phyloP scores from a whole-genome alignment of 2,888 invertebrate genomes.

The Caenorhabditis imperialis region DNA sequence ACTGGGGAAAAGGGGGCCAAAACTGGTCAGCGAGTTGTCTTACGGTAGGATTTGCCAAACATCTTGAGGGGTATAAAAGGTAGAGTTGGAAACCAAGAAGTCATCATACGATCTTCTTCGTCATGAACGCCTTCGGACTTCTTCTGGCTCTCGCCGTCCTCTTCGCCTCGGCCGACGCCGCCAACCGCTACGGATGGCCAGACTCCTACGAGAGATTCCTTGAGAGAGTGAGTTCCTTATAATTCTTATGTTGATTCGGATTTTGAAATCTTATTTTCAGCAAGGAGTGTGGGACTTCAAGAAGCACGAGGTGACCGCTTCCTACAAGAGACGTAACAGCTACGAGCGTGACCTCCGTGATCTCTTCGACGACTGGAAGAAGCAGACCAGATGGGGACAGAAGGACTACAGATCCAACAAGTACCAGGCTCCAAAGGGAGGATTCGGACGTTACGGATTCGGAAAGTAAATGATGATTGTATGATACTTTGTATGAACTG shows the following conservation, averaged over 20 bases:
- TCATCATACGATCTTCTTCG: slow-evolving; percentile 31
- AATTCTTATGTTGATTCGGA: too few relatives aligned
- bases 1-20: slow-evolving; percentile 24
- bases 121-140: slow-evolving; percentile 44
- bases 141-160: slow-evolving; percentile 46
- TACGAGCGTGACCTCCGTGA: slow-evolving; percentile 51
- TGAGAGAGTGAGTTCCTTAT: slow-evolving; percentile 54
- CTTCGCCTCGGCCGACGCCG: slow-evolving; percentile 21
- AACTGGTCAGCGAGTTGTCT: slow-evolving; percentile 34
- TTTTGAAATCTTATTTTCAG: slow-evolving; percentile 37
- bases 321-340: slow-evolving; percentile 30
- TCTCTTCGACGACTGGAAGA: slow-evolving; percentile 53
- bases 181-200: slow-evolving; percentile 52
- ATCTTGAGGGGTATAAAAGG: slow-evolving; percentile 40
- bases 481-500: too few relatives aligned
- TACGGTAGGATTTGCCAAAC: slow-evolving; percentile 33
- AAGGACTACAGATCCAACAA: slow-evolving; percentile 45
- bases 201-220: slow-evolving; percentile 52
- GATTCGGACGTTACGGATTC: slow-evolving; percentile 53
- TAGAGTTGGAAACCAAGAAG: neutral
- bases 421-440: slow-evolving; percentile 34
- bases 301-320: slow-evolving; percentile 34
- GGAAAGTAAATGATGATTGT: slow-evolving; percentile 30
- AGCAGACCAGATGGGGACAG: slow-evolving; percentile 46
- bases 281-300: slow-evolving; percentile 57